Evolutionary conservation across 2,888 invertebrate species (phyloP).

Genomic region (Acronicta alni): DNA sequence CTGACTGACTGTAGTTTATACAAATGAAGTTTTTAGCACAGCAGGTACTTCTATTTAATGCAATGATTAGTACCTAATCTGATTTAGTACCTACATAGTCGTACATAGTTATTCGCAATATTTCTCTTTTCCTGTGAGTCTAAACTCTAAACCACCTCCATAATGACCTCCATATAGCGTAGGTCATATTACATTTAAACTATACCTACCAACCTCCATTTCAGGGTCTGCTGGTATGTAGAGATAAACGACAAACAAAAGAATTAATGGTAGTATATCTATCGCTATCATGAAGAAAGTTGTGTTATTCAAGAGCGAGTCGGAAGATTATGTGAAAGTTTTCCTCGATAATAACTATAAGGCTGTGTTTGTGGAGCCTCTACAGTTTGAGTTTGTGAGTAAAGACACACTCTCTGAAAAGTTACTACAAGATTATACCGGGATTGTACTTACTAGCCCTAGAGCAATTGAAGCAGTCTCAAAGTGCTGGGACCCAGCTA

Average conservation of each 20-base stretch:
- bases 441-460: conserved; percentile 79
- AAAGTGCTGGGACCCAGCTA: conserved; percentile 78
- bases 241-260: conserved; percentile 12
- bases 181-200: conserved; percentile 3
- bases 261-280: conserved; percentile 16
- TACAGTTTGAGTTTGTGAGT: conserved; percentile 74
- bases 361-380: conserved; percentile 79
- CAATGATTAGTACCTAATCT: too few species aligned
- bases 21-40: too few species aligned
- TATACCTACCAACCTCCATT: conserved; percentile 30
- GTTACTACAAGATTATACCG: conserved; percentile 69
- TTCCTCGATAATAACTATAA: conserved; percentile 73
- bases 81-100: too few species aligned
- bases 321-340: conserved; percentile 78
- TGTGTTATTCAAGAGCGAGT: conserved; percentile 79
- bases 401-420: conserved; percentile 64
- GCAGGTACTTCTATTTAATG: too few species aligned
- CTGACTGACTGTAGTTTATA: too few species aligned
- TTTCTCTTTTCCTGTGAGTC: too few species aligned
- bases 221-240: conserved; percentile 68
- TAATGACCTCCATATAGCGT: conserved; percentile 9
- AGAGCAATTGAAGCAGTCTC: conserved; percentile 79
- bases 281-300: conserved; percentile 77
- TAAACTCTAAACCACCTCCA: too few species aligned
- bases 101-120: too few species aligned